Base-by-base conservation (phyloP, 1,140 invertebrate genomes). In the Meloidogyne exigua region DNA sequence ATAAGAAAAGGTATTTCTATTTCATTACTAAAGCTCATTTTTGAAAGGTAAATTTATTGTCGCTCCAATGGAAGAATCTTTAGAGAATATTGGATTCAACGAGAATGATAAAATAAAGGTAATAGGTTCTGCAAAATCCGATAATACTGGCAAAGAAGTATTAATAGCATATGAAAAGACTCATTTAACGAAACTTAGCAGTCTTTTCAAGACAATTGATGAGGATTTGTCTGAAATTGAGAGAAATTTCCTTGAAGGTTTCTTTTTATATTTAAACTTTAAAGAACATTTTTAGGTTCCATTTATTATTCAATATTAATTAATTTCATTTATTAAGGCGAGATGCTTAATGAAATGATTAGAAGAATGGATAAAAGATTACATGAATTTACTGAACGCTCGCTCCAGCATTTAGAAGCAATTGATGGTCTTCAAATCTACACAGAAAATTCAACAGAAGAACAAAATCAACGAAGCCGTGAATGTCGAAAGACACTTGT, bases 391-490 rank as follows among this genome's bases (percentile, higher is more conserved):
- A 83, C 80, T 39, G 80, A 82, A 57, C 23, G 25, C 13, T 70
- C 32, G 15, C 26, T 82, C 15, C 39, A 70, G 26, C 80, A 81
- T 49, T 57, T 81, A 23, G 81, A 78, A 18, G 9, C 49, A 18
- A 78, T 81, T 67, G 80, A 81, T 67, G 77, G 69, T 15, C 26
- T 81, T 57, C 15, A 68, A 25, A 83, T 81, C n/a, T 81, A 69
- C 39, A 62, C 42, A 13, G 81, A 80, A 1, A 7, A 36, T 15
- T 80, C 80, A 7, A 36, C 77, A 25, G 80, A 83, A 18, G 81
- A 81, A 42, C 42, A 69, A n/a, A 80, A 80, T 21, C 62, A 68
- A 36, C 66, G 81, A n/a, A 83, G 79, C 57, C 81, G 80, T 23
- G 80, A 81, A 32, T 68, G 72, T 21, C 81, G 80, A 5, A 81